Conservation (phyloP, 2,888 invertebrate genomes). For the Lucinisca nassula region DNA sequence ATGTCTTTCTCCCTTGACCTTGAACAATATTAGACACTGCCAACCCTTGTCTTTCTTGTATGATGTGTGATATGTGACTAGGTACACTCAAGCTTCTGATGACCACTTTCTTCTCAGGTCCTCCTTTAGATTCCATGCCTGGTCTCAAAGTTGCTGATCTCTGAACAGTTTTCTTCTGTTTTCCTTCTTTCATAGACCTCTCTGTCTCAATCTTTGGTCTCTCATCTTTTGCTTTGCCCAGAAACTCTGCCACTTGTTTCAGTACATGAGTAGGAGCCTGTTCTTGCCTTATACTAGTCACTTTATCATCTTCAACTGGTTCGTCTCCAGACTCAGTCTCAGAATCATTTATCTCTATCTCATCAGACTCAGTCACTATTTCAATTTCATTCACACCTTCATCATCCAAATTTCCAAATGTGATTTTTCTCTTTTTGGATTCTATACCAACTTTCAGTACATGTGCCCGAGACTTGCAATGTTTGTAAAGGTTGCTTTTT, state of each 20-base stretch:
- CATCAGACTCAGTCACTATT: conserved; percentile 24
- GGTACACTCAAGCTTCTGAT: conserved; percentile 5
- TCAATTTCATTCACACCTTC: conserved; percentile 37
- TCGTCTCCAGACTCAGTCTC: conserved; percentile 60
- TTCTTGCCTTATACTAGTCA: background rate
- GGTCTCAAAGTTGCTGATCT: background rate
- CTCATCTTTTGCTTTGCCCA: conserved; percentile 72
- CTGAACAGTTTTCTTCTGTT: conserved; percentile 29
- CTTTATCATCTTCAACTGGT: conserved; percentile 21
- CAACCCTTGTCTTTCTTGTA: background rate
- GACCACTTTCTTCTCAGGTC: background rate
- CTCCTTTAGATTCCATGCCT: background rate
- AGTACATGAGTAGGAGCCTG: conserved; percentile 73
- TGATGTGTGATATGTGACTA: background rate
- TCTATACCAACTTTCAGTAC: conserved; percentile 73
- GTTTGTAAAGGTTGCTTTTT: conserved; percentile 97
- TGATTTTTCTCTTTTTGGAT: conserved; percentile 29
- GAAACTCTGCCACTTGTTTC: conserved; percentile 72
- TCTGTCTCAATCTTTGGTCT: conserved; percentile 68
- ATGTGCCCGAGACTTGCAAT: conserved; percentile 90
- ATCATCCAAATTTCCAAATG: conserved; percentile 34
- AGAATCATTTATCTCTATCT: conserved; percentile 33
- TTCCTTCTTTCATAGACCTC: conserved; percentile 28
- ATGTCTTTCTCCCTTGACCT: background rate
- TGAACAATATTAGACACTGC: background rate